These are phyloP conservation scores for Lutjanus erythropterus DNA, from an alignment of 2,113 vertebrate genomes.

Conservation along the genomic window DNA sequence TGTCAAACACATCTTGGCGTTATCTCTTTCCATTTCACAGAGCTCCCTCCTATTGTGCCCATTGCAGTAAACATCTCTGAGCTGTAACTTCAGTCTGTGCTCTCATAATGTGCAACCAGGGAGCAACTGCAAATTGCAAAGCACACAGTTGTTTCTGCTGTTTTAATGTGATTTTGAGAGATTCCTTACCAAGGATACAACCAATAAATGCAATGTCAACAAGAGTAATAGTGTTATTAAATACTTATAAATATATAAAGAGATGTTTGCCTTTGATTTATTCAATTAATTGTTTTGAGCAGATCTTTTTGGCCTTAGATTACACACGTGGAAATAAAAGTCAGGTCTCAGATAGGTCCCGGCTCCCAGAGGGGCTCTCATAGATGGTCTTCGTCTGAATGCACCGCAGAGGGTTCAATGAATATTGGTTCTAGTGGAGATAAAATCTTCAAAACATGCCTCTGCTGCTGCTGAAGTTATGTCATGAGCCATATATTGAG, in stretches of 20 bases:
- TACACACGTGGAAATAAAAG: constrained; percentile 68
- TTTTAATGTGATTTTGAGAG: constrained; percentile 63
- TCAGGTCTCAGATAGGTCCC: constrained; percentile 5
- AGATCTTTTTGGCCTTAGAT: constrained; percentile 55
- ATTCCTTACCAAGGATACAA: constrained; percentile 58
- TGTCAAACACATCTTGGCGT: constrained; percentile 60
- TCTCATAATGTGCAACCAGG: constrained; percentile 64
- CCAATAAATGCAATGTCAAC: constrained; percentile 80
- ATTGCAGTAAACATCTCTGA: constrained; percentile 70
- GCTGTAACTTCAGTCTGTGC: constrained; percentile 54
- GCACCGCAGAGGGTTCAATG: constrained; percentile 49
- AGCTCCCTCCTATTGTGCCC: constrained; percentile 43
- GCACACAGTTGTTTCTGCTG: constrained; percentile 39
- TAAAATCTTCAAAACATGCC: constrained; percentile 17
- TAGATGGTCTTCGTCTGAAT: constrained; percentile 36
- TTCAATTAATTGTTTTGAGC: constrained; percentile 74
- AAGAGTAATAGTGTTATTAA: constrained; percentile 82
- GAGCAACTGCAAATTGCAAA: constrained; percentile 60
- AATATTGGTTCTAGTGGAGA: constrained; percentile 49
- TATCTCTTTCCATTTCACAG: constrained; percentile 62
- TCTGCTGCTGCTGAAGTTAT: constrained; percentile 23
- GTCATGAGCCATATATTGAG: constrained; percentile 23
- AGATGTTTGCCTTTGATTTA: constrained; percentile 81
- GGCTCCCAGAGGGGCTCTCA: constrained; percentile 30
- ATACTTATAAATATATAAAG: constrained; percentile 84